Conservation (phyloP, 2,888 invertebrate species). For the Acleris emargana region DNA sequence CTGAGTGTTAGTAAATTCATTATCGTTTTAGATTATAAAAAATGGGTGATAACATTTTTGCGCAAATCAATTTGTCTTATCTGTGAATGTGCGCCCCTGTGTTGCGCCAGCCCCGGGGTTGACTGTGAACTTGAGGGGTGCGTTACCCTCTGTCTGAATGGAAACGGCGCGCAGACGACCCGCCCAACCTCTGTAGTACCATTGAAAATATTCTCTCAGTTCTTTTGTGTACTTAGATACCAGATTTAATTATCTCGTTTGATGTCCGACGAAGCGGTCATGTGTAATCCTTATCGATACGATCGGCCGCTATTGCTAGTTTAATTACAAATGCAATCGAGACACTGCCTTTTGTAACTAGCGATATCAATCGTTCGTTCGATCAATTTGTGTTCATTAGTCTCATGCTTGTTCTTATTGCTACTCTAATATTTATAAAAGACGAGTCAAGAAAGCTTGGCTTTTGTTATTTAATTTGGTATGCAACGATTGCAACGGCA, state of each 20-base stretch:
- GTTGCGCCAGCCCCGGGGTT: slow-evolving; percentile 18
- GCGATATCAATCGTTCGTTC: slow-evolving; percentile 25
- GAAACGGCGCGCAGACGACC: slow-evolving; percentile 35
- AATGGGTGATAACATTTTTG: slow-evolving; percentile 37
- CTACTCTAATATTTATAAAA: too few relatives aligned
- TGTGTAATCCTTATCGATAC: slow-evolving; percentile 27
- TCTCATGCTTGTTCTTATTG: too few relatives aligned
- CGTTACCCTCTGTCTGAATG: slow-evolving; percentile 66
- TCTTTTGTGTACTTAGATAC: slow-evolving; percentile 24
- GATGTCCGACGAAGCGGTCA: slow-evolving; percentile 21
- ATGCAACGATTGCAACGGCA: too few relatives aligned
- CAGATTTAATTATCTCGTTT: slow-evolving; percentile 30
- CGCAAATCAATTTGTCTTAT: slow-evolving; percentile 49
- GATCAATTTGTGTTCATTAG: slow-evolving; percentile 18
- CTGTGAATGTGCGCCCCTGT: slow-evolving; percentile 43
- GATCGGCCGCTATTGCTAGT: slow-evolving; percentile 17
- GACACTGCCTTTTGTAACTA: slow-evolving; percentile 18
- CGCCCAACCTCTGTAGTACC: slow-evolving; percentile 21
- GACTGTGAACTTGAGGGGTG: slow-evolving; percentile 79
- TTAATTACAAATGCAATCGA: slow-evolving; percentile 31
- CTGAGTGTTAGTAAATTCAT: slow-evolving; percentile 36
- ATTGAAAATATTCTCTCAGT: slow-evolving; percentile 21
- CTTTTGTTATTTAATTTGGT: too few relatives aligned
- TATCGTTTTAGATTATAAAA: slow-evolving; percentile 39
- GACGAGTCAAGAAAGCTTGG: too few relatives aligned